Conservation (phyloP, 2,797 vertebrate species). For the Carapus acus region DNA sequence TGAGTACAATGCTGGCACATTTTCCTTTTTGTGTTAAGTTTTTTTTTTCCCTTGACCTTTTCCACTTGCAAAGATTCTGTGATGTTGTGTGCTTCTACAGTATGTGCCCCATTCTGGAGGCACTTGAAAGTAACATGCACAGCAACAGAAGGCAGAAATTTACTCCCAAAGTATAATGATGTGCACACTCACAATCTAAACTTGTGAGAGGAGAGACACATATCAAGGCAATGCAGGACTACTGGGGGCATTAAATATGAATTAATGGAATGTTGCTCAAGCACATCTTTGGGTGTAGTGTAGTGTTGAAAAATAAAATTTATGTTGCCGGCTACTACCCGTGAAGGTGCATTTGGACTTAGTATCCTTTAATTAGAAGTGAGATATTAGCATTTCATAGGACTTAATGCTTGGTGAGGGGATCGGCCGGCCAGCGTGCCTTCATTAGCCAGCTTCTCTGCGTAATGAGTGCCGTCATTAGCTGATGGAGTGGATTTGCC, state of each 20-base stretch:
- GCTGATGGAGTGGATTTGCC: constrained; percentile 99
- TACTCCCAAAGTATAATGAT: constrained; percentile 51
- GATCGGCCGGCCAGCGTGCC: constrained; percentile 87
- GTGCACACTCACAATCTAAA: constrained; percentile 43
- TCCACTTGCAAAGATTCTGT: constrained; percentile 30
- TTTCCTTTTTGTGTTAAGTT: constrained; percentile 21
- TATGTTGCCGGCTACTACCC: constrained; percentile 74
- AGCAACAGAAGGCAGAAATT: constrained; percentile 30
- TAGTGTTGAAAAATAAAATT: constrained; percentile 72
- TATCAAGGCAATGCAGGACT: constrained; percentile 44
- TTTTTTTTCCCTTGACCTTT: constrained; percentile 31
- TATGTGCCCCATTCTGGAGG: constrained; percentile 45
- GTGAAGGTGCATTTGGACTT: constrained; percentile 88
- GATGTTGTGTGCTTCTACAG: constrained; percentile 31
- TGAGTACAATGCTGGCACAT: constrained; percentile 40
- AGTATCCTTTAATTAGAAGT: constrained; percentile 98
- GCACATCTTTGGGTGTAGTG: constrained; percentile 66
- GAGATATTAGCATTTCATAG: constrained; percentile 98
- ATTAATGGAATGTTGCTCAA: constrained; percentile 72
- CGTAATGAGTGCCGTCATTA: constrained; percentile 99
- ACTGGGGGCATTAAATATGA: constrained; percentile 71
- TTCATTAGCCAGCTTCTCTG: constrained; percentile 96
- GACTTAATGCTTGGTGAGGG: constrained; percentile 92
- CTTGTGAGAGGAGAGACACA: constrained; percentile 42
- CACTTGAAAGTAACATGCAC: constrained; percentile 30